phyloP scores from a whole-genome alignment of 2,113 vertebrate genomes.

The Cisticola juncidis region DNA sequence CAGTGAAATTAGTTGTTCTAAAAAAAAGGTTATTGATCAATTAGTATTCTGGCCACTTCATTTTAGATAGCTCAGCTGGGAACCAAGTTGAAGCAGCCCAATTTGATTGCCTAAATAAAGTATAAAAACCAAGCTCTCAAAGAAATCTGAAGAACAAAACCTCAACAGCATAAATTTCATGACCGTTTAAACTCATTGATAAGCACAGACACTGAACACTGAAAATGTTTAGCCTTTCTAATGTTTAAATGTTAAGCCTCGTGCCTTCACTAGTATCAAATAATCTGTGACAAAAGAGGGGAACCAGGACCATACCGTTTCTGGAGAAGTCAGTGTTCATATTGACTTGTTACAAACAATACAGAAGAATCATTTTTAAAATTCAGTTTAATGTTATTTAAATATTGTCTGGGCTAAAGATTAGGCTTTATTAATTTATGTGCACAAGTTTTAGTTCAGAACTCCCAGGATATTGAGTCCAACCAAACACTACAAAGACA shows the following conservation, averaged over 20 bases:
- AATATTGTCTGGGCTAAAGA: constrained; percentile 53
- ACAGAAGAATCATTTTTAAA: constrained; percentile 44
- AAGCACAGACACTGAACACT: neutral
- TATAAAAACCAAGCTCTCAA: neutral
- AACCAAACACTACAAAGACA: constrained; percentile 54
- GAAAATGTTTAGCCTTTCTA: neutral
- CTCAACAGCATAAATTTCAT: neutral
- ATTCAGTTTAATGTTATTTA: constrained; percentile 64
- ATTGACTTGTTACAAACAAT: constrained; percentile 51
- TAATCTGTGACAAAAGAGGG: neutral
- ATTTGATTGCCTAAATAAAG: neutral
- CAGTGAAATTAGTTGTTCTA: neutral
- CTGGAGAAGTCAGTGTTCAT: neutral
- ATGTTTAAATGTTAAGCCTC: neutral
- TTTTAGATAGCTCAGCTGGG: neutral
- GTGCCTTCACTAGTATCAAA: neutral
- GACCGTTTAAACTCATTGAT: neutral
- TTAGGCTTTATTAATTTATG: constrained; percentile 62
- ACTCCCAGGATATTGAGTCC: constrained; percentile 43
- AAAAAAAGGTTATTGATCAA: neutral
- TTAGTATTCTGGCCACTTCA: neutral
- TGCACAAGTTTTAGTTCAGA: constrained; percentile 56
- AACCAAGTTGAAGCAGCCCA: neutral
- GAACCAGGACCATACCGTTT: neutral
- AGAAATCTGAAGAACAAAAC: neutral